A percentile compares a stretch with the other conserved stretches of the same genome.
Conservation (phyloP, 2,797 vertebrate species). For the Esox lucius region DNA sequence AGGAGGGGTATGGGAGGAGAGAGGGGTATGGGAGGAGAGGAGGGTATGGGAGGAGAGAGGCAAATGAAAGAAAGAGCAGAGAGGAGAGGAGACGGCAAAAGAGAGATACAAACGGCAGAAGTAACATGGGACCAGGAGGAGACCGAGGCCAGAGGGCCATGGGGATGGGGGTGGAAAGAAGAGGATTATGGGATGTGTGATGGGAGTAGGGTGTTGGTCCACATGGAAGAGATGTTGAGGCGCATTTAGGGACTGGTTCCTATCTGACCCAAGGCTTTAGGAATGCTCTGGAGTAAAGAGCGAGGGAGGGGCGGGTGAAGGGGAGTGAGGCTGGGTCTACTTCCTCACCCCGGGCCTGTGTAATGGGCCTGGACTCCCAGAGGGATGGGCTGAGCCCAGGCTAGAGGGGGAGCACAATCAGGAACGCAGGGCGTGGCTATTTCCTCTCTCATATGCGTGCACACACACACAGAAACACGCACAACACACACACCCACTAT, state of each 20-base stretch:
- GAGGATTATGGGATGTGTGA: too few species aligned
- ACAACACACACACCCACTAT: constrained; percentile 4
- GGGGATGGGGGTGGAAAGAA: not conserved
- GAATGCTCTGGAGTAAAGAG: constrained; percentile 37
- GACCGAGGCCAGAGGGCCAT: constrained; percentile 23
- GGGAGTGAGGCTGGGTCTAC: constrained; percentile 35
- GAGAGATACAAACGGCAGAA: not conserved
- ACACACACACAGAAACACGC: constrained; percentile 8
- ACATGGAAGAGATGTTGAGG: constrained; percentile 26
- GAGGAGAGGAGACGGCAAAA: not conserved
- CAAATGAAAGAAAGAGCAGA: constrained; percentile 9
- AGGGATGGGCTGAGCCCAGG: constrained; percentile 65
- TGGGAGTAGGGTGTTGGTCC: constrained; percentile 9
- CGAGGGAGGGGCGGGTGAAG: constrained; percentile 27
- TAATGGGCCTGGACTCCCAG: constrained; percentile 65
- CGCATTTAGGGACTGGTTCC: constrained; percentile 27
- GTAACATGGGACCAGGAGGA: not conserved
- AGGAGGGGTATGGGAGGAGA: constrained; percentile 3
- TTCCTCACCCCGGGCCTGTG: constrained; percentile 64
- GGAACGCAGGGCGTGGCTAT: constrained; percentile 59
- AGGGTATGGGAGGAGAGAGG: constrained; percentile 6
- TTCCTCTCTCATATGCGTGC: constrained; percentile 56
- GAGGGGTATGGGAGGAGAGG: not conserved
- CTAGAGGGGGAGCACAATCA: constrained; percentile 62
- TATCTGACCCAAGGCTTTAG: constrained; percentile 50